These are phyloP conservation scores for Lophochroa leadbeateri DNA, from an alignment of 2,113 vertebrate species.

Conservation along the genomic window DNA sequence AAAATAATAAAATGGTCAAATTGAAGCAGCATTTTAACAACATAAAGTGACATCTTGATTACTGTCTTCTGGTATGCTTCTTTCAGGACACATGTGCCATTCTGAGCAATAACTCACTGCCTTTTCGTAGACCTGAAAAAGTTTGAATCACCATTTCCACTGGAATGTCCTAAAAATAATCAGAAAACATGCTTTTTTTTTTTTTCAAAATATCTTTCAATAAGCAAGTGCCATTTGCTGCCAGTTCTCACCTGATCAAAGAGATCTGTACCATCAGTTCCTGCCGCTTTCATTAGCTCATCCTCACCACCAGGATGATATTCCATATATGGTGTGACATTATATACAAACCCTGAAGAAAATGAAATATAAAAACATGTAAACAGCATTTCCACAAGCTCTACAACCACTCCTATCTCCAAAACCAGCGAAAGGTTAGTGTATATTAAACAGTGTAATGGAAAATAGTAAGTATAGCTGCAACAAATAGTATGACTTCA, in stretches of 20 bases:
- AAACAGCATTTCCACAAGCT: not conserved
- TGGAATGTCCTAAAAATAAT: not conserved
- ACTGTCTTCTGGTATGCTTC: not conserved
- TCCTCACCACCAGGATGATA: constrained; percentile 96
- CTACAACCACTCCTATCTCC: not conserved
- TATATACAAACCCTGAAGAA: constrained; percentile 90
- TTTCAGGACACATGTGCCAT: not conserved
- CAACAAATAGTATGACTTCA: not conserved
- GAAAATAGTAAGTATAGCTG: not conserved
- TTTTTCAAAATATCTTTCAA: not conserved
- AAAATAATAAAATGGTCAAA: not conserved
- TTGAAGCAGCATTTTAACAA: not conserved
- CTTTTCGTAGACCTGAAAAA: not conserved
- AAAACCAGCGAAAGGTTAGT: not conserved
- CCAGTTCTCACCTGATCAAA: constrained; percentile 90
- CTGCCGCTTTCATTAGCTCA: constrained; percentile 94
- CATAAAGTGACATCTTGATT: not conserved
- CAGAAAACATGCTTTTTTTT: not conserved
- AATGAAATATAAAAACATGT: not conserved
- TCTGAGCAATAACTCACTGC: not conserved
- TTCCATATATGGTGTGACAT: constrained; percentile 94
- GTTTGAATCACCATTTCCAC: not conserved
- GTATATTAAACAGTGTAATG: not conserved
- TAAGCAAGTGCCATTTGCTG: not conserved
- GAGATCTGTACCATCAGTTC: constrained; percentile 91